Evolutionary conservation across 2,888 invertebrate genomes (phyloP).

Genomic region (Trichopria drosophilae): DNA sequence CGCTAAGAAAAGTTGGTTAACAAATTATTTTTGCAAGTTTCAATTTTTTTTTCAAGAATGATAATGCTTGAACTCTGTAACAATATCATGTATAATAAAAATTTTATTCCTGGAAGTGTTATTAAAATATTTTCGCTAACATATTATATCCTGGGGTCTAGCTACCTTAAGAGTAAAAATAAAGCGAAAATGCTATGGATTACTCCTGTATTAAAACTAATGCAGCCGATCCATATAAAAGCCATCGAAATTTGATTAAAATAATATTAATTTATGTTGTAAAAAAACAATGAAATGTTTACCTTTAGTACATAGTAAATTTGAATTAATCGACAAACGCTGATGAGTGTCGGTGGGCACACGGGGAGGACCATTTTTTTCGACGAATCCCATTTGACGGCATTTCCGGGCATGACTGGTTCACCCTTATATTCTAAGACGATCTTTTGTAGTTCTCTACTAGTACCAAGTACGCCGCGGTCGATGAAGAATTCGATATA

Average conservation of each 20-base stretch:
- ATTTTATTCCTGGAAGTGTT: too few species aligned
- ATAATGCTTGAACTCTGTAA: too few species aligned
- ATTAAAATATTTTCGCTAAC: too few species aligned
- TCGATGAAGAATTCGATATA: slow-evolving; percentile 77
- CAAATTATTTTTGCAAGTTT: too few species aligned
- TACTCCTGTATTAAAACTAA: too few species aligned
- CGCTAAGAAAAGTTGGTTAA: too few species aligned
- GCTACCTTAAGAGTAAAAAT: too few species aligned
- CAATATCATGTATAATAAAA: too few species aligned
- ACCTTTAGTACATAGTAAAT: slow-evolving; percentile 76
- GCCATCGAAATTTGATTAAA: not conserved
- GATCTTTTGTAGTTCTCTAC: slow-evolving; percentile 69
- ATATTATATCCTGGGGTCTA: too few species aligned
- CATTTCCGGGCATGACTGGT: slow-evolving; percentile 64
- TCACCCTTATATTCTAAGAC: slow-evolving; percentile 74
- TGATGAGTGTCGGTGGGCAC: slow-evolving; percentile 74
- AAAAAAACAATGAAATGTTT: slow-evolving; percentile 35
- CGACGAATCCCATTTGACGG: slow-evolving; percentile 70
- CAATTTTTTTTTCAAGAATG: too few species aligned
- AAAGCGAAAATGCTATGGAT: too few species aligned
- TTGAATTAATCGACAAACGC: slow-evolving; percentile 71
- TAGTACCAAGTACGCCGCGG: slow-evolving; percentile 72
- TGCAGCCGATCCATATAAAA: too few species aligned
- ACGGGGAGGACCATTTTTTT: slow-evolving; percentile 71
- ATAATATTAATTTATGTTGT: not conserved